These are phyloP conservation scores for Andricus grossulariae DNA, from an alignment of 1,140 invertebrate genomes.

Conservation along the genomic window DNA sequence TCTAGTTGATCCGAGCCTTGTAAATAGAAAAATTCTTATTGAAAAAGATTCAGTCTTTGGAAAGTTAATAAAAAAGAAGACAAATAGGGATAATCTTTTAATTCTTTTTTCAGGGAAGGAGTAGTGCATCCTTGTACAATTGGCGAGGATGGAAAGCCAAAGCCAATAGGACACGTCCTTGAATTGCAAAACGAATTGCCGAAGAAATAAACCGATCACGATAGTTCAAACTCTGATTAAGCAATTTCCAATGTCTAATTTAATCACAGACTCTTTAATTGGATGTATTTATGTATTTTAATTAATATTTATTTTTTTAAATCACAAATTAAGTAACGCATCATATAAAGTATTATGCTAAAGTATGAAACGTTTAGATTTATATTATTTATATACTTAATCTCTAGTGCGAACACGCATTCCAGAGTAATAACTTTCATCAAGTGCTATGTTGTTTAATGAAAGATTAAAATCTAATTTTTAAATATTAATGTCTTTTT, in stretches of 20 bases:
- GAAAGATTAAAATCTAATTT: too few relatives aligned
- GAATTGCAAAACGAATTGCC: conserved; percentile 81
- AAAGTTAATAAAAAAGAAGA: not conserved
- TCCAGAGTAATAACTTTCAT: too few relatives aligned
- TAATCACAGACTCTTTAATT: not conserved
- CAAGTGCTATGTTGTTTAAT: too few relatives aligned
- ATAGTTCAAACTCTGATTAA: conserved; percentile 68
- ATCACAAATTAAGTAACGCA: not conserved
- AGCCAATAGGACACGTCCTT: conserved; percentile 91
- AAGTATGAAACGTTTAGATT: not conserved
- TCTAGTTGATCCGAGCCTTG: too few relatives aligned
- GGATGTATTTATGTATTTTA: conserved; percentile 14
- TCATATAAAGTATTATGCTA: not conserved
- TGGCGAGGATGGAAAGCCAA: conserved; percentile 93
- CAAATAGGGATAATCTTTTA: not conserved
- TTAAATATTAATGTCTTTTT: too few relatives aligned
- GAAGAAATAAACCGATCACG: conserved; percentile 59
- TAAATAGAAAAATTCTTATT: not conserved
- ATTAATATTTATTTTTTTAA: conserved; percentile 33
- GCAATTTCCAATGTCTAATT: not conserved
- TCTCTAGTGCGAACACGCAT: too few relatives aligned
- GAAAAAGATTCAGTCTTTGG: not conserved
- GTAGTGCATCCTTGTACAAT: conserved; percentile 92
- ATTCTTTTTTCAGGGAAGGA: conserved; percentile 78
- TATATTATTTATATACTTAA: not conserved